phyloP scores from a whole-genome alignment of 2,797 vertebrate genomes.

The Tauraco hartlaubi region DNA sequence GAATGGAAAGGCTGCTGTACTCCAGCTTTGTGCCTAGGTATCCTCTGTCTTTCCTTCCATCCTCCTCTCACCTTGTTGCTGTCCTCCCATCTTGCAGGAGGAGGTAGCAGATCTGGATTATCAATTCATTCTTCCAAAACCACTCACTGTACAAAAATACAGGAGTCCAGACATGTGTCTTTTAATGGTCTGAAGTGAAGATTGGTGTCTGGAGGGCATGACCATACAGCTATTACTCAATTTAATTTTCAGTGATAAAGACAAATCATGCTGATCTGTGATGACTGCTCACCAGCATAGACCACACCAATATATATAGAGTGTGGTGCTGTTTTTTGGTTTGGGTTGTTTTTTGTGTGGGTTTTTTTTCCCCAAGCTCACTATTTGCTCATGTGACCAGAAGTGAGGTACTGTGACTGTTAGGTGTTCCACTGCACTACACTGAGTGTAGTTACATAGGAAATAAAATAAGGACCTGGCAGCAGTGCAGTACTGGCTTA shows the following conservation, averaged over 20 bases:
- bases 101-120: neutral
- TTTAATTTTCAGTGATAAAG: neutral
- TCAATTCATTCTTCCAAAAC: neutral
- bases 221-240: neutral
- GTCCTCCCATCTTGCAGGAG: neutral
- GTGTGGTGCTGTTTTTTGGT: neutral
- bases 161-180: neutral
- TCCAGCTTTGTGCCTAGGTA: neutral
- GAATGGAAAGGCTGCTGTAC: neutral
- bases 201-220: neutral
- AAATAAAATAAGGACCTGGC: neutral
- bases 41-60: neutral
- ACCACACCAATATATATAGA: too few relatives aligned
- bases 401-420: neutral
- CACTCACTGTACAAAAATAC: neutral
- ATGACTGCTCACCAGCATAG: neutral
- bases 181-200: neutral
- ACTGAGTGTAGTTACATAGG: neutral
- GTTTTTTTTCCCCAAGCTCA: neutral
- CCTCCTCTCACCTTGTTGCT: neutral
- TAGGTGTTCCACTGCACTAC: neutral
- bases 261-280: neutral
- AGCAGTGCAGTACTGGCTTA: neutral
- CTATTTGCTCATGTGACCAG: neutral
- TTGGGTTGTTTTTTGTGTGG: neutral